These are phyloP conservation scores for Tursiops truncatus DNA, from an alignment of 2,113 vertebrate species.

Conservation along the genomic window DNA sequence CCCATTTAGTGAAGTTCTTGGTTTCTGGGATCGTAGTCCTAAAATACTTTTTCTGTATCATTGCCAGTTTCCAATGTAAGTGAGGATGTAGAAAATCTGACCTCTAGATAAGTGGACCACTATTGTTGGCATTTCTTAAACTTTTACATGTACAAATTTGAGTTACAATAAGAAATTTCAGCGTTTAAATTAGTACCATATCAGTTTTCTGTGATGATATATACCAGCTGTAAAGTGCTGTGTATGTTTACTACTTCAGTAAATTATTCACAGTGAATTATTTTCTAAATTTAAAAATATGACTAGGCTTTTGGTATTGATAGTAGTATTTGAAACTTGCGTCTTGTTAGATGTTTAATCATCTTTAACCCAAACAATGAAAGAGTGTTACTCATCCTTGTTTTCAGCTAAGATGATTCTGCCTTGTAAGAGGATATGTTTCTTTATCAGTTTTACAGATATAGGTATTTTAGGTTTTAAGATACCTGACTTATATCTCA, in stretches of 20 bases:
- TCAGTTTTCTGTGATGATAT: not conserved
- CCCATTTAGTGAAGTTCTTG: not conserved
- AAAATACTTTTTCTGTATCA: not conserved
- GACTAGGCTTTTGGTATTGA: not conserved
- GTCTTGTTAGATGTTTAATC: not conserved
- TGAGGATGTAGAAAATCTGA: not conserved
- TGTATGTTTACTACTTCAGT: not conserved
- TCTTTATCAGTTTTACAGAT: constrained; percentile 32
- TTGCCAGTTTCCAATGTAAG: not conserved
- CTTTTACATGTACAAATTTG: not conserved
- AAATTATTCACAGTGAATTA: constrained; percentile 27
- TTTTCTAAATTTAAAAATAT: constrained; percentile 24
- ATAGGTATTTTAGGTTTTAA: not conserved
- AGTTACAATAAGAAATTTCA: constrained; percentile 37
- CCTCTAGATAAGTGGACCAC: not conserved
- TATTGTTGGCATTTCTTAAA: not conserved
- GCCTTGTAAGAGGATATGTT: not conserved
- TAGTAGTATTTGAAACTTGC: not conserved
- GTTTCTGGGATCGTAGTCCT: not conserved
- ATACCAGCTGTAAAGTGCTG: not conserved
- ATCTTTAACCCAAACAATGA: not conserved
- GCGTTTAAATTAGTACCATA: not conserved
- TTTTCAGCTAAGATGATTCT: constrained; percentile 35
- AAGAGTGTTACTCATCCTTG: not conserved
- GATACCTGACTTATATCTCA: constrained; percentile 34